Base-by-base conservation (phyloP, 2,888 invertebrate species). In the Asteroscopus sphinx region DNA sequence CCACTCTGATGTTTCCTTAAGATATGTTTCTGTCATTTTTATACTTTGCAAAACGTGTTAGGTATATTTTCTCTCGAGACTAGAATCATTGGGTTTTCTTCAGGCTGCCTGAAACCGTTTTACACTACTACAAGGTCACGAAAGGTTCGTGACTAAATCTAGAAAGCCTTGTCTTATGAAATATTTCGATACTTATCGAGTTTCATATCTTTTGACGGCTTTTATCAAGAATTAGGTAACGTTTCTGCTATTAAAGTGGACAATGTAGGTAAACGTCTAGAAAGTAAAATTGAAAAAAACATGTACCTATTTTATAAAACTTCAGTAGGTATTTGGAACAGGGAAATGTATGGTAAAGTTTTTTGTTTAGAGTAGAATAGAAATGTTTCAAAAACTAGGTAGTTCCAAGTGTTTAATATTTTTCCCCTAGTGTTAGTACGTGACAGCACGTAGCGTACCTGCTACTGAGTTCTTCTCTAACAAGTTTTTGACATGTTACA, bases 91-190 rank as follows among this genome's bases (percentile, higher is more conserved):
- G 48, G 36, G 17, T 73, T 73, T 68, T 64, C 58, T 79, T 73
- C 53, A 62, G 56, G 49, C 63, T 64, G 69, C 48, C 63, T 77
- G 63, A 73, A 77, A 67, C 74, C 66, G 77, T 79, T 77, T 75
- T 60, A 78, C 56, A 30, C 42, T 53, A 51, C 56, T 45, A 51
- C 87, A 88, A 90, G 88, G 87, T 77, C 84, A 69, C 47, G 51
- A 64, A 73, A 76, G 79, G 76, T 80, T 85, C 83, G 84, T 83
- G 82, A 85, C 85, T 74, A 72, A 76, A 68, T 76, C 80, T 86
- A 80, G 85, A 87, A 88, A 88, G 79, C 75, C 75, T 80, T 70
- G 59, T 77, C 72, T 89, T 86, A 80, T 74, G 81, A 79, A 87
- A 87, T 74, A 68, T 71, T 73, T 49, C 66, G 68, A 73, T 74